These are phyloP conservation scores for Hyppa rectilinea DNA, from an alignment of 2,888 invertebrate species.

Conservation along the genomic window DNA sequence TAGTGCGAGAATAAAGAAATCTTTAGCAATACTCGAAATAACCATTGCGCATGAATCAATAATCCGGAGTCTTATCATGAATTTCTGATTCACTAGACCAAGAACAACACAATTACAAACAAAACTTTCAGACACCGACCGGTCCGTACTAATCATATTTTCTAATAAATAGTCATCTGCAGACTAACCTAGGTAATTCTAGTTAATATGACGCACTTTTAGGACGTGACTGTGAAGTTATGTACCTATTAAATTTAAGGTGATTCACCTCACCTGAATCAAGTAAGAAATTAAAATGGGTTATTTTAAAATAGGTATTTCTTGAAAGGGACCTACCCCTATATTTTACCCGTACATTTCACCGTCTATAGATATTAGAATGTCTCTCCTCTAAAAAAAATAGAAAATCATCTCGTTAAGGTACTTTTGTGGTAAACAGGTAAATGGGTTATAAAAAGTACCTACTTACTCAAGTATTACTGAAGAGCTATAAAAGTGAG, in stretches of 20 bases:
- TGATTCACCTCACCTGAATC: slow-evolving; percentile 53
- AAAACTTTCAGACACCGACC: not conserved
- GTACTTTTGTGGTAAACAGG: not conserved
- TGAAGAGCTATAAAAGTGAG: slow-evolving; percentile 1
- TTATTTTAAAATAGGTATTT: not conserved
- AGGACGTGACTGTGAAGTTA: slow-evolving; percentile 34
- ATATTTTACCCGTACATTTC: not conserved
- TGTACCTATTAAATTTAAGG: slow-evolving; percentile 28
- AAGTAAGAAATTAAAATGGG: slow-evolving; percentile 16
- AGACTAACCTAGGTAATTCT: slow-evolving; percentile 4
- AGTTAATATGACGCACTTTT: slow-evolving; percentile 33
- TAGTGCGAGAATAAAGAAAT: slow-evolving; percentile 23
- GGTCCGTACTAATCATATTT: not conserved
- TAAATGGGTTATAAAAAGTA: slow-evolving; percentile 5
- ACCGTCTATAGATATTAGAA: no score
- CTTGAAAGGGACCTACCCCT: not conserved
- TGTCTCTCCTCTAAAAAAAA: not conserved
- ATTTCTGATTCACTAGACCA: not conserved
- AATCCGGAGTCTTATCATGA: not conserved
- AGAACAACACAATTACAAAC: not conserved
- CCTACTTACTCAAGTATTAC: not conserved
- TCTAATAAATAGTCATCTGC: not conserved
- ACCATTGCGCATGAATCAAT: slow-evolving; percentile 5
- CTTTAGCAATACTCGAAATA: slow-evolving; percentile 6
- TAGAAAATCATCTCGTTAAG: not conserved